Base-by-base conservation (phyloP, 1,140 invertebrate genomes). In the Neodiprion lecontei region DNA sequence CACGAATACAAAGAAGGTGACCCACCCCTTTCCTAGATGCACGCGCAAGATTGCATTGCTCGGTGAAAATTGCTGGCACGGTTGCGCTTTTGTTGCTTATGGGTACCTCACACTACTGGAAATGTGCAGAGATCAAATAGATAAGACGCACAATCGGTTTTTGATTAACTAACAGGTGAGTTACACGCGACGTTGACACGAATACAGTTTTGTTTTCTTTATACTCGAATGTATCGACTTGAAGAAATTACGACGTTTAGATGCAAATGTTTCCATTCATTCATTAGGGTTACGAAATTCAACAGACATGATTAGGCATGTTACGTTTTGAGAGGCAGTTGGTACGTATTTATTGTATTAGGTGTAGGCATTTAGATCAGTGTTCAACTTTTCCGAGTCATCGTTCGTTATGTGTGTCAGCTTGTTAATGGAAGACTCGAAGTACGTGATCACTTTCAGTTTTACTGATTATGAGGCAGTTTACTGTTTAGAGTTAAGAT, bases 11-110 rank as follows among this genome's bases (percentile, higher is more conserved):
- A 75, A 40, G 28, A 74, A 72, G 76, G 79, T 84, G 85, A 82
- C 82, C 81, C 86, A 86, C 82, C 86, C 86, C 83, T 83, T 87
- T 78, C 77, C 21, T 75, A 87, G 84, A 88, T 88, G 83, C 87
- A 88, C 88, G 82, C 83, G 83, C 79, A 86, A 88, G 87, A 88
- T 88, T 88, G 87, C 86, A 85, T 85, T 84, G 87, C 87, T 40
- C 28, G 28, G 28, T 40, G 83, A 87, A 88, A 88, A 85, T 75
- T 79, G 80, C 81, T 77, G 47, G 69, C 71, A 74, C 77, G 53
- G 75, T 81, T 84, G 66, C 79, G 75, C 78, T 71, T 83, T 83
- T 83, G 77, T 81, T 73, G 77, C 73, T 17, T 5, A 9, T 61
- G 53, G 53, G 28, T 40, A 1, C 28, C 28, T 40, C 28, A 5